phyloP scores from a whole-genome alignment of 2,888 invertebrate genomes.

The Andricus curvator region DNA sequence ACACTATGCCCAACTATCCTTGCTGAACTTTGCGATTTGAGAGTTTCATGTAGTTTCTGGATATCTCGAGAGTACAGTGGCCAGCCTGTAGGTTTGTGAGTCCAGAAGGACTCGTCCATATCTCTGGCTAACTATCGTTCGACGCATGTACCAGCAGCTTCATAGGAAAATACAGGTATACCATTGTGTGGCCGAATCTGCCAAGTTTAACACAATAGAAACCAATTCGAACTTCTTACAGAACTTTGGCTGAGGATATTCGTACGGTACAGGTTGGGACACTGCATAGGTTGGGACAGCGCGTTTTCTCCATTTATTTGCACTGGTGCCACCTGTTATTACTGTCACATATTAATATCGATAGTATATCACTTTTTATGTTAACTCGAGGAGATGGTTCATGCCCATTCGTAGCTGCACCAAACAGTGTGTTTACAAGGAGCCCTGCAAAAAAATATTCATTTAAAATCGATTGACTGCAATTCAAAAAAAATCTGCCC shows the following conservation, averaged over 20 bases:
- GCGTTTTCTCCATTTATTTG: too few species aligned
- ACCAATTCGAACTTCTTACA: neutral
- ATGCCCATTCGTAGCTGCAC: too few species aligned
- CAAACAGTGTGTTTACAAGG: too few species aligned
- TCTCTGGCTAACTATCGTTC: slow-evolving; percentile 58
- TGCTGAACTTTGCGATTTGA: slow-evolving; percentile 67
- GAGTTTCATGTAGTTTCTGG: slow-evolving; percentile 56
- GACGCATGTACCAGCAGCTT: slow-evolving; percentile 18
- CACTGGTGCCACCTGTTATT: too few species aligned
- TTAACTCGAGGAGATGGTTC: too few species aligned
- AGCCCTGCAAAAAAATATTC: too few species aligned
- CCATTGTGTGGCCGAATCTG: neutral
- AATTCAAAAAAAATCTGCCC: too few species aligned
- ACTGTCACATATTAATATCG: too few species aligned
- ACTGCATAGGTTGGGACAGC: too few species aligned
- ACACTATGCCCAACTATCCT: slow-evolving; percentile 64
- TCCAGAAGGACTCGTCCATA: slow-evolving; percentile 72
- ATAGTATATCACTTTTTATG: too few species aligned
- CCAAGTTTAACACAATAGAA: neutral
- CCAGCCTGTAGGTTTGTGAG: slow-evolving; percentile 70
- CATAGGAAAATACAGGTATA: slow-evolving; percentile 14
- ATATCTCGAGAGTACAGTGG: slow-evolving; percentile 73
- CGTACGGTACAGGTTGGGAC: too few species aligned
- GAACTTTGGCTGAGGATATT: neutral
- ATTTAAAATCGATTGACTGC: too few species aligned